Evolutionary conservation across 2,888 invertebrate genomes (phyloP), one percentile per base, ranked within the genome.

Genomic region (Thalpophila matura): DNA sequence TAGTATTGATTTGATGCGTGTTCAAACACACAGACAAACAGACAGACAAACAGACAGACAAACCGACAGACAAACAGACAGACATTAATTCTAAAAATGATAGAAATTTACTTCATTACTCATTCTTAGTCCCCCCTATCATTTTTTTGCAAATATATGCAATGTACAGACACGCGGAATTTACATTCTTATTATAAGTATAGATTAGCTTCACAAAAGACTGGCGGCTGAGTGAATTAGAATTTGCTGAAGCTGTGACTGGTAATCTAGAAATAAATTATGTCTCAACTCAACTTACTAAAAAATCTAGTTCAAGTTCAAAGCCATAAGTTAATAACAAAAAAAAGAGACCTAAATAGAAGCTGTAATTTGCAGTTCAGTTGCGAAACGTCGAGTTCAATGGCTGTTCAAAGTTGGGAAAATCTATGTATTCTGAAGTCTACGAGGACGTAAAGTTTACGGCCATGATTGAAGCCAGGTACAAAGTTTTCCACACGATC

Each of bases 401-500:
- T 37, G 40, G 14, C 56, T 43, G 53, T 50, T 46, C 12, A 31
- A 18, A 33, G 7, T 47, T 45, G 37, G 63, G 68, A 47, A 75
- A 42, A 59, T 83, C 85, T 81, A 73, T 58, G 29, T 45, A 50
- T 86, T 89, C 67, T 53, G 68, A 84, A 79, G 75, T 88, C 89
- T 89, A 81, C 69, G 75, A 77, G 45, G 47, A 69, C 74, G 81
- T 85, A 87, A 86, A 89, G 82, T 89, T 88, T 81, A 86, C 78
- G 80, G 75, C 81, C 81, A 76, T 81, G 84, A 85, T 82, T 80
- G 78, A 75, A 83, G 83, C 76, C 46, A 76, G 77, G 82, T 79
- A 81, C 66, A 61, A 88, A 89, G 86, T 91, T 92, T 86, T 84
- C 85, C 77, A 86, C 84, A 86, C 75, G 71, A 76, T 66, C 77